Percentiles rank a stretch among this genome's conserved stretches.
These are phyloP conservation scores for Cloeon dipterum DNA, from an alignment of 2,888 invertebrate species.

Conservation along the genomic window DNA sequence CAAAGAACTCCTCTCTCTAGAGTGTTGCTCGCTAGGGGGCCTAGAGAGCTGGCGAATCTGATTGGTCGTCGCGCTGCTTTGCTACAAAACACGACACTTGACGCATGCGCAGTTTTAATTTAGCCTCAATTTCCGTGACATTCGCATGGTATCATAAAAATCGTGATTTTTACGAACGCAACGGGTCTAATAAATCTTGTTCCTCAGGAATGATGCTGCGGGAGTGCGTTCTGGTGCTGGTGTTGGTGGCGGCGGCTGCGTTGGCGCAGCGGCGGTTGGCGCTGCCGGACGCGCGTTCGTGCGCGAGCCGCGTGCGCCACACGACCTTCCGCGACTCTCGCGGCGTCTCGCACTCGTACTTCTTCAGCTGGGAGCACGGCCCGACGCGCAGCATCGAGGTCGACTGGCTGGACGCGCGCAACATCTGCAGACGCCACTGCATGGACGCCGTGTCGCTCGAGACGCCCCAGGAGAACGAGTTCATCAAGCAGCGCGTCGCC, in stretches of 20 bases:
- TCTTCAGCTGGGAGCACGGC: constrained; percentile 80
- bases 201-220: constrained; percentile 3
- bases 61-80: too few relatives aligned
- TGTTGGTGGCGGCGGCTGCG: constrained; percentile 30
- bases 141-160: too few relatives aligned
- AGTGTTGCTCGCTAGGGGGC: too few relatives aligned
- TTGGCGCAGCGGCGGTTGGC: constrained; percentile 64
- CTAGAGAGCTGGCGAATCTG: too few relatives aligned
- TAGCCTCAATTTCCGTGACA: too few relatives aligned
- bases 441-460: constrained; percentile 85
- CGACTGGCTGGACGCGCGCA: constrained; percentile 76
- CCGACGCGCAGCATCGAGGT: constrained; percentile 64
- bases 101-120: too few relatives aligned
- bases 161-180: too few relatives aligned
- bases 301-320: constrained; percentile 75
- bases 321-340: constrained; percentile 70
- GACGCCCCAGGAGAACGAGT: constrained; percentile 78
- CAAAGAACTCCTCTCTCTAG: too few relatives aligned
- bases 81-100: too few relatives aligned
- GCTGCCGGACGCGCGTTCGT: constrained; percentile 70
- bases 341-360: constrained; percentile 73
- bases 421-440: constrained; percentile 76
- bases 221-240: constrained; percentile 23
- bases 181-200: too few relatives aligned
- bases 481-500: constrained; percentile 65